phyloP scores from a whole-genome alignment of 1,140 invertebrate genomes.

The Apis cerana region DNA sequence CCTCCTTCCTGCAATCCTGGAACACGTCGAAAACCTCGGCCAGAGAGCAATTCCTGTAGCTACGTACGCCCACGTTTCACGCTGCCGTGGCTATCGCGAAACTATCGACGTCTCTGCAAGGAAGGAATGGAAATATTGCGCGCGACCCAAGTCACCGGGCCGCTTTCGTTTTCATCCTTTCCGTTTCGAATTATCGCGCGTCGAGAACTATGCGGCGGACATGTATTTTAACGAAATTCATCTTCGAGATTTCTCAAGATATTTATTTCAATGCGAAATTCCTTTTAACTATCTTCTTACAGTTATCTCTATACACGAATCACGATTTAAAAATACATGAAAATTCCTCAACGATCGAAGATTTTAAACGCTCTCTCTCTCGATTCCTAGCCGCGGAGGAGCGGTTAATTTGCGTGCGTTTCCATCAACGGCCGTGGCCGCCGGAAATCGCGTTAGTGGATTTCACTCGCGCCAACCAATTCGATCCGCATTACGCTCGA shows the following conservation, averaged over 20 bases:
- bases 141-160: neutral
- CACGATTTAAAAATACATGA: no score
- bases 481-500: slow-evolving; percentile 74
- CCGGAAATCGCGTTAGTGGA: slow-evolving; percentile 69
- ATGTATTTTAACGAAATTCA: neutral
- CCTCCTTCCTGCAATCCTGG: slow-evolving; percentile 66
- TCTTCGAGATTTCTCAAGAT: no score
- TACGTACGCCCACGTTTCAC: slow-evolving; percentile 61
- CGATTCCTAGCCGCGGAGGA: neutral
- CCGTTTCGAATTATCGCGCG: neutral
- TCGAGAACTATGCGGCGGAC: no score
- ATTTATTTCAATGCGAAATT: no score
- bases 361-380: no score
- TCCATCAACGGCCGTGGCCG: slow-evolving; percentile 64
- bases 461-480: slow-evolving; percentile 68
- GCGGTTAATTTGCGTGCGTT: slow-evolving; percentile 69
- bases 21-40: slow-evolving; percentile 65
- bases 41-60: slow-evolving; percentile 64
- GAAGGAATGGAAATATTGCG: neutral
- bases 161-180: neutral
- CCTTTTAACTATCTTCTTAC: no score
- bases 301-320: no score
- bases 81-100: slow-evolving; percentile 37
- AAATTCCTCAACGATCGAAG: no score
- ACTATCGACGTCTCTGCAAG: neutral